Evolutionary conservation across 2,888 invertebrate species (phyloP), one percentile per base, ranked within the genome.

Genomic region (Abscondita cerata): DNA sequence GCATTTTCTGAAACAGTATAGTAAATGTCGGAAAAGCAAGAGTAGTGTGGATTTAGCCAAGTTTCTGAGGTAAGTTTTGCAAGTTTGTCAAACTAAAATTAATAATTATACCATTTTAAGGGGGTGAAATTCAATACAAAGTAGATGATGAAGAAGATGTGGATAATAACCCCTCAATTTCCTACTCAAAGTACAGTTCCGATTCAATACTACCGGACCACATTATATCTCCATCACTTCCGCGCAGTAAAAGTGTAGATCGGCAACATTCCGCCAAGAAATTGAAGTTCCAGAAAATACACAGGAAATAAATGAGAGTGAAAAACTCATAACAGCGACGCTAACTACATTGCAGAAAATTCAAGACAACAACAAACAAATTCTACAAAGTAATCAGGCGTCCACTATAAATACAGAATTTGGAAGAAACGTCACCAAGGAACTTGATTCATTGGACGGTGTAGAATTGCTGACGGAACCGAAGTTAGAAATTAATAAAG

Each of bases 41-140:
- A 36, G 3, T 11, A 9, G 3, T 36, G 4, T 36, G 36, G 11
- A 36, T 6, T 11, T 6, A 8, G 3, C 36, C 36, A 36, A 36
- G 4, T 36, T 36, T 36, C 36, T 36, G 36, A 36, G 36, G 36
- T 36, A 36, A 36, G 36, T 36, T n/a, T 36, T 36, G 36, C 36
- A 36, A 36, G 36, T 36, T 36, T 36, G 4, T 36, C 12, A 36
- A 36, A 36, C 12, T 36, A 36, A 36, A 36, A 36, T 36, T 6
- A 36, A 36, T 36, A 36, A 36, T 6, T 36, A 2, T 12, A 2
- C 36, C 11, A 36, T 36, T 36, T 31, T 36, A 9, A 36, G 36
- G 11, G 36, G 11, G 36, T 36, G 11, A 36, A 31, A 31, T 9
- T 31, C 31, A 31, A 36, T 36, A 2, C 11, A 4, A 36, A 36